Conservation (phyloP, 2,797 vertebrate genomes). For the Heteromormyrus szaboi region DNA sequence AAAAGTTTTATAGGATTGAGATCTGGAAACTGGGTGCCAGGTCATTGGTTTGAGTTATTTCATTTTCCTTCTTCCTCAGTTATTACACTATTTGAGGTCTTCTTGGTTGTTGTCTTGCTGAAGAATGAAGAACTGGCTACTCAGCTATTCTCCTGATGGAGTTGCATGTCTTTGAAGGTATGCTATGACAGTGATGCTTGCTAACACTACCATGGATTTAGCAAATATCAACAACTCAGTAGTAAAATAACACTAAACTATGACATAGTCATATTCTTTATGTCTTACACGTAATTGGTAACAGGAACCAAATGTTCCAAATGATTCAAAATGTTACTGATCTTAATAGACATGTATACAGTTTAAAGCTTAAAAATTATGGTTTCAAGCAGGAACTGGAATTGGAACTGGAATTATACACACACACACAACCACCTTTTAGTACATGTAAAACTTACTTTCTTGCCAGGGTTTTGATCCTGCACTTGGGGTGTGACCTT, state of each 20-base stretch:
- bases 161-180: not conserved
- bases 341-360: not conserved
- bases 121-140: not conserved
- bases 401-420: not conserved
- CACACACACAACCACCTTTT: not conserved
- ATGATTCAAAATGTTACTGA: not conserved
- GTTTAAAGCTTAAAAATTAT: not conserved
- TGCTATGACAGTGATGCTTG: not conserved
- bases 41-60: not conserved
- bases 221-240: not conserved
- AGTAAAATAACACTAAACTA: not conserved
- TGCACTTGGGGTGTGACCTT: slow-evolving; percentile 60
- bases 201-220: not conserved
- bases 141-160: not conserved
- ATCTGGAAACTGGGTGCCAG: not conserved
- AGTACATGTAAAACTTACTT: slow-evolving; percentile 48
- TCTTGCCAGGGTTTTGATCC: slow-evolving; percentile 74
- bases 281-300: not conserved
- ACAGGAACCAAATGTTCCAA: not conserved
- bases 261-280: not conserved
- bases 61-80: not conserved
- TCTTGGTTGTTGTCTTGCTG: not conserved
- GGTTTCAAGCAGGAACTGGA: not conserved
- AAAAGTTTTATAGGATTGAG: not conserved
- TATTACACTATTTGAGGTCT: not conserved